A percentile compares a stretch with the other conserved stretches of the same genome.
These are phyloP conservation scores for Acanthoscelides obtectus DNA, from an alignment of 2,888 invertebrate genomes.

Conservation along the genomic window DNA sequence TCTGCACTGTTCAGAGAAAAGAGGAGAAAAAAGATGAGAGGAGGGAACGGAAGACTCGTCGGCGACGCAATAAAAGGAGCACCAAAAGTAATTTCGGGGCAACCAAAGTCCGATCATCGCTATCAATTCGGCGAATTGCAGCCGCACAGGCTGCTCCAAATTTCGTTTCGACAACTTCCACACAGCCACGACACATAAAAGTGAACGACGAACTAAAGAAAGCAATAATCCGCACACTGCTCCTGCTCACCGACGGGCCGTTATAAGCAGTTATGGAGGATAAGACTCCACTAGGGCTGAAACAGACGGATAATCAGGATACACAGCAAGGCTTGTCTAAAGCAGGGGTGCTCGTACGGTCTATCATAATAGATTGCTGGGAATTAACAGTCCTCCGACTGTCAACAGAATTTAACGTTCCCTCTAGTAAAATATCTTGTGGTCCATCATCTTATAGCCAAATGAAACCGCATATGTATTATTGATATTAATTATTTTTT, in stretches of 20 bases:
- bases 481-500: too few species aligned
- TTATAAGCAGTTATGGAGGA: constrained; percentile 40
- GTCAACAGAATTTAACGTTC: too few species aligned
- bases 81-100: background rate
- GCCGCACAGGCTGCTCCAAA: constrained; percentile 27
- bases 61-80: background rate
- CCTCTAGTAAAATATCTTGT: too few species aligned
- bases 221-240: constrained; percentile 44
- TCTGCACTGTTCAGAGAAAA: background rate
- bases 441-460: too few species aligned
- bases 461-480: too few species aligned
- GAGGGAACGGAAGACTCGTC: background rate
- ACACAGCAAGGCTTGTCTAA: too few species aligned
- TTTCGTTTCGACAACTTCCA: constrained; percentile 31
- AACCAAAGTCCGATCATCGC: constrained; percentile 11
- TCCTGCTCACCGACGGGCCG: too few species aligned
- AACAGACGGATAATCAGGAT: background rate
- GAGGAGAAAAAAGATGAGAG: background rate
- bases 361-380: too few species aligned
- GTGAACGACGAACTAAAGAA: constrained; percentile 39
- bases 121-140: constrained; percentile 13
- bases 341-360: too few species aligned
- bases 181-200: constrained; percentile 37
- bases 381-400: too few species aligned
- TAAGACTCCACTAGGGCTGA: background rate